Evolutionary conservation across 1,140 invertebrate genomes (phyloP), one percentile per base, ranked within the genome.

Genomic region (Drosophila littoralis): DNA sequence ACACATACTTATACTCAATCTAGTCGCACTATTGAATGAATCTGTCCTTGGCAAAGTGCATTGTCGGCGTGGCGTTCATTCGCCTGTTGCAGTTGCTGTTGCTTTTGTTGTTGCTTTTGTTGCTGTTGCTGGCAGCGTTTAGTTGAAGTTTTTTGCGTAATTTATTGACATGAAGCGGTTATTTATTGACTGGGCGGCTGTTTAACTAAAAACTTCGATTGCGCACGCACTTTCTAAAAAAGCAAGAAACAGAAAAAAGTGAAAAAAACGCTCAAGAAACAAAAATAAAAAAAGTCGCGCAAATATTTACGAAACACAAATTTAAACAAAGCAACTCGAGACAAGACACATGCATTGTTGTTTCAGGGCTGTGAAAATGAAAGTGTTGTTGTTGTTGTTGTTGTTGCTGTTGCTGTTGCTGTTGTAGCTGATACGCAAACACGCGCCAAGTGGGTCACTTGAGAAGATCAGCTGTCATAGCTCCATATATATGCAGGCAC

Each of bases 11-110:
- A 36, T 57, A 48, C 43, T 43, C 51, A 63, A 67, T 46, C 65
- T 70, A 71, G 60, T 60, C 73, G 67, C 68, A 69, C 66, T 89
- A 84, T 91, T 91, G 85, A 91, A 91, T 91, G 85, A 88, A 90
- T 91, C 77, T 91, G 90, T 91, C 90, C 90, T 91, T 91, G 90
- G 79, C 79, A 91, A 91, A 91, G 90, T 91, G 90, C 89, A 91
- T 91, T 91, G 90, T 80, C 84, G 81, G 89, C 76, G 52, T 42
- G 46, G 45, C 46, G 65, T 73, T 76, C 74, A 73, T 76, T 76
- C 74, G 74, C 74, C 74, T 66, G 61, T 1, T 7, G 36, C 12
- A 42, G 52, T 43, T 51, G 75, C 46, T 17, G 65, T 45, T 58
- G 45, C 45, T 45, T 74, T 7, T 68, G 71, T 51, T 63, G 36